Base-by-base conservation (phyloP, 1,140 invertebrate genomes). In the Chironomus tepperi region DNA sequence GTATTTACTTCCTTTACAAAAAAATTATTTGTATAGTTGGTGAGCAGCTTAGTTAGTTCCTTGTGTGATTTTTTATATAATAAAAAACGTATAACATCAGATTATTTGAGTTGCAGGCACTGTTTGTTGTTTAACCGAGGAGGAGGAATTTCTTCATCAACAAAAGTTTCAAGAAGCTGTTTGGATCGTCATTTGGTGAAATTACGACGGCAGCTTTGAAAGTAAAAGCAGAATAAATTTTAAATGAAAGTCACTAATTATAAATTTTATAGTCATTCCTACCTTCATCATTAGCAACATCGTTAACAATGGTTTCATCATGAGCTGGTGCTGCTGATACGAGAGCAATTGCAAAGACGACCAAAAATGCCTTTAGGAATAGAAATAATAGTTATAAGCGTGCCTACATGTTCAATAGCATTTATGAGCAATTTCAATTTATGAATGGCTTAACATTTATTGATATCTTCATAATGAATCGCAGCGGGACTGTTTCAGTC, bases 231-330 rank as follows among this genome's bases (percentile, higher is more conserved):
- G 5, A 34, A 34, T 34, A 34, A 34, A 2, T 34, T 34, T 34
- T 34, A 34, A n/a, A n/a, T n/a, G n/a, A n/a, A n/a, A n/a, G n/a
- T n/a, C n/a, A n/a, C n/a, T 67, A 67, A 67, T 18, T 18, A 67
- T 67, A 10, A 70, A 70, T 70, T 16, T 70, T 18, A 70, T 18
- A 12, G 8, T n/a, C 1, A 1, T 19, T 70, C 7, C 19, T 70
- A 70, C 65, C 16, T 19, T 70, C 65, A 19, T 70, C 18, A 19
- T 70, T 18, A 19, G 65, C 65, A 70, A 70, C 65, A 70, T 70
- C 65, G 18, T 70, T 21, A 1, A 70, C 65, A 21, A 70, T 70
- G 6, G 65, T 70, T 19, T 70, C 65, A 70, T 70, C 65, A 12
- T 57, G 47, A 2, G 18, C 18, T 19, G 65, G 65, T 70, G 16